These are phyloP conservation scores for Ceratina calcarata DNA, from an alignment of 1,140 invertebrate genomes.

Conservation along the genomic window DNA sequence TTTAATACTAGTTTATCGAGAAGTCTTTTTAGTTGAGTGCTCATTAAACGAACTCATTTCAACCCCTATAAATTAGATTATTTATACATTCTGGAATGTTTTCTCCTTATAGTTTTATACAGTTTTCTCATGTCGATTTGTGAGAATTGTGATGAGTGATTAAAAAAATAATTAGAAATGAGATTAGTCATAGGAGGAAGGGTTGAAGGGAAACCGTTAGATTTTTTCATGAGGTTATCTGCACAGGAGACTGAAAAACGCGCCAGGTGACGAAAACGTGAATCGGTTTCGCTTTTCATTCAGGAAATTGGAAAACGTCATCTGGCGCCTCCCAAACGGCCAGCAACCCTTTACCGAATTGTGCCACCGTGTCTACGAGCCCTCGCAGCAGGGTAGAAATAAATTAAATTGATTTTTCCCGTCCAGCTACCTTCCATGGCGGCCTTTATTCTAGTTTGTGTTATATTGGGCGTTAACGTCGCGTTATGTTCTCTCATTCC, in stretches of 20 bases:
- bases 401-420: constrained; percentile 70
- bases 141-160: neutral
- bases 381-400: constrained; percentile 69
- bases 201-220: constrained; percentile 15
- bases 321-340: constrained; percentile 60
- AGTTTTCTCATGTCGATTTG: neutral
- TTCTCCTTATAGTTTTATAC: neutral
- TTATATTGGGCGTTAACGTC: too few species aligned
- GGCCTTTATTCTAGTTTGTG: too few species aligned
- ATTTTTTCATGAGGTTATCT: constrained; percentile 21
- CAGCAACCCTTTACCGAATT: constrained; percentile 70
- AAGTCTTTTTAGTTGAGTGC: neutral
- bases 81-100: too few species aligned
- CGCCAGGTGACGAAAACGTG: constrained; percentile 72
- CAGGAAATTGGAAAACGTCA: constrained; percentile 78
- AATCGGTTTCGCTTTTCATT: constrained; percentile 74
- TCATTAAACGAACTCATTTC: too few species aligned
- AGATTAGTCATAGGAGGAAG: neutral
- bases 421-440: neutral
- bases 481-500: too few species aligned
- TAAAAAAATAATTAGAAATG: constrained; percentile 7
- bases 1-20: neutral
- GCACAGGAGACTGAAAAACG: constrained; percentile 23
- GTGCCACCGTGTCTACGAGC: constrained; percentile 38
- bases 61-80: too few species aligned